Percentiles rank a stretch among this genome's conserved stretches.
phyloP scores from a whole-genome alignment of 2,113 vertebrate species.

The Oostethus manadensis region DNA sequence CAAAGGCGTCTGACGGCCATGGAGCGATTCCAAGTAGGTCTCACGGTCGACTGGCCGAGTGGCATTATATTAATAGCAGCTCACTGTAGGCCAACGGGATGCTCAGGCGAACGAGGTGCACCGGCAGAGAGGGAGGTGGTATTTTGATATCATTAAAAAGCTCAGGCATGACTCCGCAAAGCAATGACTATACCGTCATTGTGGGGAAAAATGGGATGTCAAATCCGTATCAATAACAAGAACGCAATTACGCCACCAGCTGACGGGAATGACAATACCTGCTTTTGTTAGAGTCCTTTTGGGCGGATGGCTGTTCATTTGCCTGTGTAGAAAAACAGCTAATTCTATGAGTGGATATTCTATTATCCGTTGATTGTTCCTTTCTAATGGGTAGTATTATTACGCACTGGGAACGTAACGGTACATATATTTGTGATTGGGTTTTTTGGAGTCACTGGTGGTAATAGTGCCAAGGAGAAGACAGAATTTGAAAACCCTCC shows the following conservation, averaged over 20 bases:
- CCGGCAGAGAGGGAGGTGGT: conserved; percentile 17
- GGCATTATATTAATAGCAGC: conserved; percentile 46
- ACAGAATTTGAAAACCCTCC: no score
- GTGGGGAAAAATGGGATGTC: conserved; percentile 63
- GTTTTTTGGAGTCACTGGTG: no score
- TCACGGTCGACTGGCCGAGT: conserved; percentile 54
- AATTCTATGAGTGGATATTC: neutral
- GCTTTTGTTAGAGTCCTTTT: conserved; percentile 53
- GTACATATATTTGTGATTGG: no score
- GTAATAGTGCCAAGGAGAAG: no score
- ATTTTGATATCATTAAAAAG: conserved; percentile 59
- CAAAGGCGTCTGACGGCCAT: conserved; percentile 36
- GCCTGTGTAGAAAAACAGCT: conserved; percentile 16
- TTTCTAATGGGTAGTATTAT: conserved; percentile 5
- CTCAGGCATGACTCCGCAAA: conserved; percentile 59
- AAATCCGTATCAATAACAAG: conserved; percentile 61
- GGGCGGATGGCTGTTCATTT: conserved; percentile 24
- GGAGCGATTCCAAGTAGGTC: conserved; percentile 48
- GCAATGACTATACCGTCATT: conserved; percentile 67
- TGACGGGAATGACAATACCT: conserved; percentile 56
- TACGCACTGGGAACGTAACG: no score
- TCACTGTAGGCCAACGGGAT: conserved; percentile 48
- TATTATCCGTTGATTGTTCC: conserved; percentile 2
- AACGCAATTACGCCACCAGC: conserved; percentile 60
- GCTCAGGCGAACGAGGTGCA: conserved; percentile 36